A percentile compares a stretch with the other conserved stretches of the same genome.
phyloP scores from a whole-genome alignment of 2,113 vertebrate genomes.

The Ibidorhyncha struthersii region DNA sequence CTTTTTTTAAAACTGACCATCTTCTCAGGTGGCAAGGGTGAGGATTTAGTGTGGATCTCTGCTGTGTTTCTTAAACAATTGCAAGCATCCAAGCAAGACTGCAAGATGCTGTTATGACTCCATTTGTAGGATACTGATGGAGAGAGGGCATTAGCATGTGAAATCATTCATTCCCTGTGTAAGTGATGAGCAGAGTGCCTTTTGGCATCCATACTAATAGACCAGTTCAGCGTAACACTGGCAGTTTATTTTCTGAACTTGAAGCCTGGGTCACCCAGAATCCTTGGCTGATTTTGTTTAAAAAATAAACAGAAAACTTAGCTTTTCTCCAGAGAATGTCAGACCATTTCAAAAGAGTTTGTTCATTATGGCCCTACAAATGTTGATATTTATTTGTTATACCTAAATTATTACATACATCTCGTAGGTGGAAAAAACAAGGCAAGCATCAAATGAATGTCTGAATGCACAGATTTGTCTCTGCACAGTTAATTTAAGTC shows the following conservation, averaged over 20 bases:
- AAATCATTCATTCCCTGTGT: background rate
- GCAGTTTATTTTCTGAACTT: background rate
- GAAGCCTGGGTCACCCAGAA: background rate
- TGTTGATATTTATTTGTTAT: background rate
- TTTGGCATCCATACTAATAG: conserved; percentile 16
- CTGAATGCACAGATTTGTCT: background rate
- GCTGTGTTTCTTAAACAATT: background rate
- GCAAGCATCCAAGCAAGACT: background rate
- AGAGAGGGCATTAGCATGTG: background rate
- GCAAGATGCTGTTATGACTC: background rate
- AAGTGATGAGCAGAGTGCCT: background rate
- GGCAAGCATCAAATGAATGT: background rate
- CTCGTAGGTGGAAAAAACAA: background rate
- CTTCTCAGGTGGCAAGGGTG: background rate
- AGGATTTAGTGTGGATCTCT: background rate
- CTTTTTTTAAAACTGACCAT: background rate
- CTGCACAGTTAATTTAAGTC: background rate
- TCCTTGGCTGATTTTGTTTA: background rate
- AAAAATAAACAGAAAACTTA: background rate
- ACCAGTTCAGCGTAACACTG: background rate
- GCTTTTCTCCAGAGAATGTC: background rate
- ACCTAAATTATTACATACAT: background rate
- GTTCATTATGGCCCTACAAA: background rate
- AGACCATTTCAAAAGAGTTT: background rate
- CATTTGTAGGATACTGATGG: background rate